These are phyloP conservation scores for Drosophila nigrodunni DNA, from an alignment of 1,140 invertebrate species.

Conservation along the genomic window DNA sequence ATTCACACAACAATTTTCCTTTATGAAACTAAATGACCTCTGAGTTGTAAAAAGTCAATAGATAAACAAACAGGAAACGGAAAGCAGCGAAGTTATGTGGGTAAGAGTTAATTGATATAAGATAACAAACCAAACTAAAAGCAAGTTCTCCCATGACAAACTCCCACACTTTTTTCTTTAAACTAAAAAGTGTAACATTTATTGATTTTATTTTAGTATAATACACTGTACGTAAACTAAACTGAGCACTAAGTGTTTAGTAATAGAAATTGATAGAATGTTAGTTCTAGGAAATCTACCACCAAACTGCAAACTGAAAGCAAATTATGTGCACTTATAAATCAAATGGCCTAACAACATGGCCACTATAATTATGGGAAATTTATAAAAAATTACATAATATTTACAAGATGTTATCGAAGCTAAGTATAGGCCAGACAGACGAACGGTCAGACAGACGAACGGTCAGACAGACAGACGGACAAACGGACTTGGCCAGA, in stretches of 20 bases:
- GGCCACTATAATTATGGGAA: conserved; percentile 73
- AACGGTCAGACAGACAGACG: conserved; percentile 6
- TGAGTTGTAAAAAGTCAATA: neutral
- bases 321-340: conserved; percentile 71
- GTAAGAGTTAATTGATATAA: conserved; percentile 7
- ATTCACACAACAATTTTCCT: too few species aligned
- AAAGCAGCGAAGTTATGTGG: neutral
- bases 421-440: conserved; percentile 48
- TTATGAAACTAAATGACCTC: too few species aligned
- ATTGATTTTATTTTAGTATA: neutral
- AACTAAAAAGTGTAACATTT: neutral
- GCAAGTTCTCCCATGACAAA: too few species aligned
- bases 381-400: conserved; percentile 80
- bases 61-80: neutral
- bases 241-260: neutral
- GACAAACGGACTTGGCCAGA: conserved; percentile 27
- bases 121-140: neutral
- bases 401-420: conserved; percentile 82
- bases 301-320: conserved; percentile 46
- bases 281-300: conserved; percentile 38
- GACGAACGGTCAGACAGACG: conserved; percentile 5
- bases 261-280: conserved; percentile 32
- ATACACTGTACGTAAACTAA: neutral
- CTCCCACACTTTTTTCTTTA: too few species aligned
- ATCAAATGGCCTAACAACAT: conserved; percentile 74